Evolutionary conservation across 2,797 vertebrate species (phyloP).

Genomic region (Sebastes hubbsi): DNA sequence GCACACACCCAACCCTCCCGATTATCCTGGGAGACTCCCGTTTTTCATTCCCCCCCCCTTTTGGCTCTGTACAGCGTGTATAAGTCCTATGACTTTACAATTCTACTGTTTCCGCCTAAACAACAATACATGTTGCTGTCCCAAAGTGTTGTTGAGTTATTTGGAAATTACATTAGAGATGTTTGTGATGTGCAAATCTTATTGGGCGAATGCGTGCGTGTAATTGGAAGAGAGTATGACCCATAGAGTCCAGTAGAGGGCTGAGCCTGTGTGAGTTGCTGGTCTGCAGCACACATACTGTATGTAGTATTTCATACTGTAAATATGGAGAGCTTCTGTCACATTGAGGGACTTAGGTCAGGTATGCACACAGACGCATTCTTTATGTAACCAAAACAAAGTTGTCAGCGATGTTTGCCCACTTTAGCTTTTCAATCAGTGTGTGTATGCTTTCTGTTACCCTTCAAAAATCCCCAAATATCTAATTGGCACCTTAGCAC

Average conservation of each 20-base stretch:
- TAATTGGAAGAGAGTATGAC: too few species aligned
- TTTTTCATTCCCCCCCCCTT: background rate
- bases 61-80: background rate
- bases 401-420: background rate
- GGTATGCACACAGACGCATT: background rate
- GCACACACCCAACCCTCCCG: background rate
- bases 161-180: too few species aligned
- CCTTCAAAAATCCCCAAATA: slow-evolving; percentile 17
- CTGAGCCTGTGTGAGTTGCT: too few species aligned
- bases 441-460: background rate
- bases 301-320: background rate
- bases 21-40: background rate
- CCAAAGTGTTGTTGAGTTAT: too few species aligned
- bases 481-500: slow-evolving; percentile 5
- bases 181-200: too few species aligned
- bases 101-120: too few species aligned
- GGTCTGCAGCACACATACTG: background rate
- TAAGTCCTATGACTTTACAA: background rate
- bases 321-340: slow-evolving; percentile 1
- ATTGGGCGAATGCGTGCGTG: too few species aligned
- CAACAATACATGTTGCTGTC: too few species aligned
- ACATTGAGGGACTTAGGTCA: background rate
- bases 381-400: background rate
- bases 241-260: too few species aligned
- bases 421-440: background rate